Evolutionary conservation across 1,140 invertebrate genomes (phyloP).

Genomic region (Tetramorium parvispinum): DNA sequence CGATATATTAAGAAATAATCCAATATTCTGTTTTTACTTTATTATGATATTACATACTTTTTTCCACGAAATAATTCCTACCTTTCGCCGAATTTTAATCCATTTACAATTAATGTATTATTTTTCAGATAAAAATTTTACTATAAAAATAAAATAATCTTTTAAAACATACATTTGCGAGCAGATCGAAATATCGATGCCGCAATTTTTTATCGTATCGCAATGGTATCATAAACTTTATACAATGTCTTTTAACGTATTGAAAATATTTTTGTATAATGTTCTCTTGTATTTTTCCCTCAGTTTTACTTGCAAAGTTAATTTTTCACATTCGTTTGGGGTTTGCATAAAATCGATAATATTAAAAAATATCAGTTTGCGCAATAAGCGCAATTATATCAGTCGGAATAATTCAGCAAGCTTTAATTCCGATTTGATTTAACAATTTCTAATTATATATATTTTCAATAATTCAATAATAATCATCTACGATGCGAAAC

Average conservation of each 20-base stretch:
- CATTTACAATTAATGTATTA: neutral
- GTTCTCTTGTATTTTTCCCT: neutral
- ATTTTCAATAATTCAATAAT: neutral
- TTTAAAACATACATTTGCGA: neutral
- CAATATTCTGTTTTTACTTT: neutral
- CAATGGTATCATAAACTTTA: neutral
- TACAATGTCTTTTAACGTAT: neutral
- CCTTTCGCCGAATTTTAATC: neutral
- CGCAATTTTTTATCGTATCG: neutral
- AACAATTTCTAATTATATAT: neutral
- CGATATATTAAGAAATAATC: neutral
- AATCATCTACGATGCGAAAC: neutral
- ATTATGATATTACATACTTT: neutral
- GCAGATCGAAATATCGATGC: neutral
- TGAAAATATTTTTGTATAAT: constrained; percentile 4
- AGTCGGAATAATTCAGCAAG: neutral
- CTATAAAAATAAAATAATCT: neutral
- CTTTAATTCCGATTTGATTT: neutral
- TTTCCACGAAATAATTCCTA: neutral
- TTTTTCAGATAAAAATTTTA: too few relatives aligned
- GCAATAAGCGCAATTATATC: neutral
- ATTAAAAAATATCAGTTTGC: neutral
- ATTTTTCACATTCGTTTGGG: neutral
- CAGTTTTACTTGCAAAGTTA: neutral
- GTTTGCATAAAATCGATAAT: neutral